Conservation (phyloP, 1,140 invertebrate genomes). For the Drosophila lacertosa region DNA sequence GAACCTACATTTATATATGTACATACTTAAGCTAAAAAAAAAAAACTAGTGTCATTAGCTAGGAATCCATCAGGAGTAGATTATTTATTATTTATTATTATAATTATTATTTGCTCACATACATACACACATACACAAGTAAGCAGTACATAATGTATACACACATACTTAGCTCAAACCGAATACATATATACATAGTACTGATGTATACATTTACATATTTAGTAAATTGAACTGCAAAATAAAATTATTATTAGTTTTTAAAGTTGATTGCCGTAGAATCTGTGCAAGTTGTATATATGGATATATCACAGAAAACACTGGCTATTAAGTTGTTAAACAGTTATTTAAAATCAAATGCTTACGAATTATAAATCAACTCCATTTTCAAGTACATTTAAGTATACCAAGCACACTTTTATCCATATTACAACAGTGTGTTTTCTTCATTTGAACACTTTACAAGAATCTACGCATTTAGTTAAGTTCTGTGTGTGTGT, state of each 20-base stretch:
- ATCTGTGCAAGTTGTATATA: constrained; percentile 38
- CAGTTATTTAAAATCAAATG: too few relatives aligned
- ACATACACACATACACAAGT: constrained; percentile 23
- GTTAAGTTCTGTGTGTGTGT: neutral
- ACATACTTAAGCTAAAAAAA: constrained; percentile 9
- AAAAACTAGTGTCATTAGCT: constrained; percentile 25
- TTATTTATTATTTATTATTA: constrained; percentile 56
- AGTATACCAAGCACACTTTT: constrained; percentile 8
- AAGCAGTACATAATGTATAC: constrained; percentile 12
- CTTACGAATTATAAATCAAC: neutral
- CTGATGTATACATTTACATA: constrained; percentile 1
- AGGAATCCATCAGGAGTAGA: constrained; percentile 30
- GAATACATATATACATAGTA: neutral
- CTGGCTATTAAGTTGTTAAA: constrained; percentile 29
- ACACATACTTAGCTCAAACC: neutral
- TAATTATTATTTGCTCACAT: constrained; percentile 43
- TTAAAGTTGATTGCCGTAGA: constrained; percentile 11
- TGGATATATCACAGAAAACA: constrained; percentile 74
- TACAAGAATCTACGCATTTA: neutral
- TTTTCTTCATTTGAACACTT: neutral
- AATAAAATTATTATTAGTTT: too few relatives aligned
- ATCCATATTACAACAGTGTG: constrained; percentile 21
- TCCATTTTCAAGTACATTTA: neutral
- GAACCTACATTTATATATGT: constrained; percentile 14
- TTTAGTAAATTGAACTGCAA: constrained; percentile 11